Percentiles rank a stretch among this genome's conserved stretches.
These are phyloP conservation scores for Phrynocephalus forsythii DNA, from an alignment of 2,797 vertebrate species.

Conservation along the genomic window DNA sequence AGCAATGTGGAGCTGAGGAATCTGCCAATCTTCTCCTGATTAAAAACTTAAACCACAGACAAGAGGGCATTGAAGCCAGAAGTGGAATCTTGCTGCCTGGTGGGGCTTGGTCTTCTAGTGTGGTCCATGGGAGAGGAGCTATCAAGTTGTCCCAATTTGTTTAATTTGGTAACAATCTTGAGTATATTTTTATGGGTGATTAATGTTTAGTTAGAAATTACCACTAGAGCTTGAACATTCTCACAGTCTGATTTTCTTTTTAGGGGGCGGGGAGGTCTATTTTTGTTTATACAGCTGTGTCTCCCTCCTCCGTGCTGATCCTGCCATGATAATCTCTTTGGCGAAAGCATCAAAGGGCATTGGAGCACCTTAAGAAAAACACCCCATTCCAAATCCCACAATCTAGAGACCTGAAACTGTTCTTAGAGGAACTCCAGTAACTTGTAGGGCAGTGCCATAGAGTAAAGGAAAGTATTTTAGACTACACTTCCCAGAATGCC, in stretches of 20 bases:
- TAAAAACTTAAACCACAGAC: slow-evolving; percentile 44
- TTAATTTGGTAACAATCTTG: slow-evolving; percentile 46
- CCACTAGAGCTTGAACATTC: slow-evolving; percentile 32
- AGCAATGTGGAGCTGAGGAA: slow-evolving; percentile 29
- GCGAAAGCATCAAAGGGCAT: too few relatives aligned
- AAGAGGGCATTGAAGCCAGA: slow-evolving; percentile 33
- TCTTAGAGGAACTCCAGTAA: background rate
- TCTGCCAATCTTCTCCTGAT: slow-evolving; percentile 52
- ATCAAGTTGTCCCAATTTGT: slow-evolving; percentile 41
- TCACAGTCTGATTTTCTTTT: slow-evolving; percentile 51
- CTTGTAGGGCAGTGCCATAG: too few relatives aligned
- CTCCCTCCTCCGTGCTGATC: background rate
- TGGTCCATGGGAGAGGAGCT: slow-evolving; percentile 43
- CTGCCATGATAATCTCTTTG: slow-evolving; percentile 4
- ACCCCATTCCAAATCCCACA: slow-evolving; percentile 47
- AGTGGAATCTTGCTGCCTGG: slow-evolving; percentile 33
- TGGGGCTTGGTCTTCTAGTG: slow-evolving; percentile 49
- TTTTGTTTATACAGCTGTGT: slow-evolving; percentile 58
- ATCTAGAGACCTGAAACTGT: background rate
- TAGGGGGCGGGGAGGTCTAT: background rate
- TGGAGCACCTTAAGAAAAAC: background rate
- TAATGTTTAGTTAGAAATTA: slow-evolving; percentile 57
- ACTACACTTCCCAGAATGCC: too few relatives aligned
- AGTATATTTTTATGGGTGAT: slow-evolving; percentile 46
- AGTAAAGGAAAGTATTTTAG: too few relatives aligned